Conservation (phyloP, 2,113 vertebrate species). For the Pseudorectes ferrugineus region DNA sequence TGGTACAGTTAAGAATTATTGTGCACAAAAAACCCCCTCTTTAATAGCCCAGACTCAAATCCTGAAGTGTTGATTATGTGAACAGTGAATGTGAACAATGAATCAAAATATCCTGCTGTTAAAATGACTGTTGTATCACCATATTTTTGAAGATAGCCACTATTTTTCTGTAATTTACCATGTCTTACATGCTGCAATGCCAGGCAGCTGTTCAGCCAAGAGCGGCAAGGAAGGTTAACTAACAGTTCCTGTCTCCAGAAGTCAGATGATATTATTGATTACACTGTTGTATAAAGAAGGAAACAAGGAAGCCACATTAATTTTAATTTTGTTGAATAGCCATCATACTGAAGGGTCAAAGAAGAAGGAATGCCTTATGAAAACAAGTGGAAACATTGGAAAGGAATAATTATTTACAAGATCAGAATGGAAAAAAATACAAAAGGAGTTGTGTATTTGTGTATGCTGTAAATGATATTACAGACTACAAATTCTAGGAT, state of each 20-base stretch:
- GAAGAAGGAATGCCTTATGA: background rate
- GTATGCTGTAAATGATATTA: background rate
- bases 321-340: background rate
- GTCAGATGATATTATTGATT: background rate
- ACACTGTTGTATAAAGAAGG: background rate
- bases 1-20: background rate
- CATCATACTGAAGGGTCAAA: background rate
- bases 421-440: background rate
- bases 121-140: background rate
- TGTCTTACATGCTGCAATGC: background rate
- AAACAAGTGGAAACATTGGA: background rate
- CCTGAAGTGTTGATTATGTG: background rate
- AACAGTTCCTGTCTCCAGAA: background rate
- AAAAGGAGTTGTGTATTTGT: background rate
- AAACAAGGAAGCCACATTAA: background rate
- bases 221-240: background rate
- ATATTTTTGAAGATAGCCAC: background rate
- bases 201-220: background rate
- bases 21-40: background rate
- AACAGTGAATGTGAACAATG: background rate
- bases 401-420: background rate
- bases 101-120: background rate
- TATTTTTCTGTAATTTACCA: background rate
- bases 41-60: background rate
- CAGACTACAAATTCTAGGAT: background rate